phyloP scores from a whole-genome alignment of 2,888 invertebrate species.

The Xestia xanthographa region DNA sequence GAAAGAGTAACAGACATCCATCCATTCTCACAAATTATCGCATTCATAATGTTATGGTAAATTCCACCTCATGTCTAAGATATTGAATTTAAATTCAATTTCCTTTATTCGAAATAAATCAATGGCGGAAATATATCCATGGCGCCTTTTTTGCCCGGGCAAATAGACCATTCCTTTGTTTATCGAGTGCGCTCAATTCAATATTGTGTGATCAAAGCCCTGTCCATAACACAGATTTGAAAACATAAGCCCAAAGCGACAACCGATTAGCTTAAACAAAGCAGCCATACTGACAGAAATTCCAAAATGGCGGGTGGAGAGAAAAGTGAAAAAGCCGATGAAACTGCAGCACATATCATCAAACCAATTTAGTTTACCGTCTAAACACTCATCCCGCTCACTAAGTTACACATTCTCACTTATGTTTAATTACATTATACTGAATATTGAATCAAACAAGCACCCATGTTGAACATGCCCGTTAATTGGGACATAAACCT shows the following conservation, averaged over 20 bases:
- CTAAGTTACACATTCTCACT: conserved; percentile 40
- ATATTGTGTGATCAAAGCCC: conserved; percentile 6
- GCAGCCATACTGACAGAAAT: not conserved
- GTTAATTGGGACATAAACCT: conserved; percentile 33
- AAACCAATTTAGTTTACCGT: conserved; percentile 10
- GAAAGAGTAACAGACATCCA: too few relatives aligned
- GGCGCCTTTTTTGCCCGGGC: not conserved
- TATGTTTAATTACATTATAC: conserved; percentile 62
- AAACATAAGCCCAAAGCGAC: not conserved
- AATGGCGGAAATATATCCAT: not conserved
- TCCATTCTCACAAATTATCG: too few relatives aligned
- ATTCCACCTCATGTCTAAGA: not conserved
- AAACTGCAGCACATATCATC: conserved; percentile 1
- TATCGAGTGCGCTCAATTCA: not conserved
- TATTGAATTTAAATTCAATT: not conserved
- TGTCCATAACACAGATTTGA: not conserved
- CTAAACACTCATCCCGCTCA: not conserved
- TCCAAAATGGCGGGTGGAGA: conserved; percentile 14
- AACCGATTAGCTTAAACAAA: not conserved
- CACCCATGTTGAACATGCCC: conserved; percentile 41
- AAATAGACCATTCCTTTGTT: not conserved
- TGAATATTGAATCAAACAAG: conserved; percentile 62
- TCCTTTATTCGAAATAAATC: not conserved
- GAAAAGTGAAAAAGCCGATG: not conserved
- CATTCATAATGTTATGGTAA: not conserved